Evolutionary conservation across 1,140 invertebrate species (phyloP).

Genomic region (Drosophila sechellia): DNA sequence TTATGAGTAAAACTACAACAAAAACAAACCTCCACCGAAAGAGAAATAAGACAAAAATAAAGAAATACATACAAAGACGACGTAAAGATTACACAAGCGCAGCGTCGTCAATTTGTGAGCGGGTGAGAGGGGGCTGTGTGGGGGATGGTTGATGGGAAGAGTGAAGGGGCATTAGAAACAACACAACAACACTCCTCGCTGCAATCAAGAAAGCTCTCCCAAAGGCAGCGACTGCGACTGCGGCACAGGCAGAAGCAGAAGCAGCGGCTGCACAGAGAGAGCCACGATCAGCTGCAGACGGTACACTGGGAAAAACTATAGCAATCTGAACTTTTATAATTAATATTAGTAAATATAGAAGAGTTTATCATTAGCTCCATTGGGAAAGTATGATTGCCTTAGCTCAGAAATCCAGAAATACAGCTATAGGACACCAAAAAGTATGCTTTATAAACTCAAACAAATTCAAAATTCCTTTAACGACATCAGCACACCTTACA

Average conservation of each 20-base stretch:
- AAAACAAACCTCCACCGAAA: constrained; percentile 33
- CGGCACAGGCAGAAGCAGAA: constrained; percentile 14
- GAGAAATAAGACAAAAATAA: constrained; percentile 44
- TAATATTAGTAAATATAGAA: too few species aligned
- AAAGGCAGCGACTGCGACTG: constrained; percentile 35
- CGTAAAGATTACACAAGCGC: constrained; percentile 77
- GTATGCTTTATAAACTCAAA: neutral
- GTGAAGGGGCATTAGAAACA: constrained; percentile 61
- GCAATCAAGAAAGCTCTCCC: constrained; percentile 77
- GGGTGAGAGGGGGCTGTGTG: neutral
- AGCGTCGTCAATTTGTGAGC: constrained; percentile 59
- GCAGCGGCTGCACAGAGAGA: constrained; percentile 41
- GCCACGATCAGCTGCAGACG: constrained; percentile 62
- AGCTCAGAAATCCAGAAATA: too few species aligned
- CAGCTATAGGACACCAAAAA: neutral
- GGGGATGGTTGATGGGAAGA: neutral
- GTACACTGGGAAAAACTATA: neutral
- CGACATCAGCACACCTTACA: too few species aligned
- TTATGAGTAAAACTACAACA: constrained; percentile 57
- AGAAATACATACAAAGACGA: constrained; percentile 55
- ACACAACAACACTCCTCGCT: constrained; percentile 28
- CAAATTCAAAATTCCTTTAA: too few species aligned
- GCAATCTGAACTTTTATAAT: neutral
- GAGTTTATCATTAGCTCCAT: neutral
- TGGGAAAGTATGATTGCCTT: too few species aligned